Evolutionary conservation across 2,797 vertebrate genomes (phyloP).

Genomic region (Poecilia picta): DNA sequence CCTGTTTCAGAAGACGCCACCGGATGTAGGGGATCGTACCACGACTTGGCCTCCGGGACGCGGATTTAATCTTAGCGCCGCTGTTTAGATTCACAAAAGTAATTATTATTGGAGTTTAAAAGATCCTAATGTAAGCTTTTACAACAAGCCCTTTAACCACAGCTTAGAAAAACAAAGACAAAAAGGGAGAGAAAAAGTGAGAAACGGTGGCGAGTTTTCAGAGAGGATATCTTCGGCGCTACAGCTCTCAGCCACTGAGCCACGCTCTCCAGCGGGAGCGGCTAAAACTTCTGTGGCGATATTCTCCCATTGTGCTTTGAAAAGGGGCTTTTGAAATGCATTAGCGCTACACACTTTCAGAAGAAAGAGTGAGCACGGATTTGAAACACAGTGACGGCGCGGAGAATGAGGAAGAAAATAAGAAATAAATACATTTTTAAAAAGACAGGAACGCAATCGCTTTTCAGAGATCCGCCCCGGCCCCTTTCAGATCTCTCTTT

Average conservation of each 20-base stretch:
- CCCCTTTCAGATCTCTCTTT: constrained; percentile 68
- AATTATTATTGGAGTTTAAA: constrained; percentile 61
- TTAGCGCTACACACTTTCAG: constrained; percentile 79
- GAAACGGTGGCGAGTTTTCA: constrained; percentile 60
- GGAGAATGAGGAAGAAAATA: constrained; percentile 50
- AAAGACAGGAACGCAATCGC: constrained; percentile 69
- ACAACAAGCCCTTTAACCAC: constrained; percentile 62
- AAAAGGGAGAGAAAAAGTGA: constrained; percentile 23
- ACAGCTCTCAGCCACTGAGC: constrained; percentile 73
- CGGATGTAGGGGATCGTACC: constrained; percentile 13
- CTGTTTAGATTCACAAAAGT: constrained; percentile 56
- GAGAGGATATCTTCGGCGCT: constrained; percentile 57
- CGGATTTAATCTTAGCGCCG: constrained; percentile 12
- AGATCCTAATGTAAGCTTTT: constrained; percentile 64
- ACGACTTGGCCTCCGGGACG: constrained; percentile 19
- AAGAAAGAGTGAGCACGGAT: constrained; percentile 83
- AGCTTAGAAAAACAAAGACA: constrained; percentile 35
- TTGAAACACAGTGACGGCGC: constrained; percentile 74
- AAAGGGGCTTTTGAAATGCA: constrained; percentile 83
- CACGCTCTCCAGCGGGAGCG: constrained; percentile 73
- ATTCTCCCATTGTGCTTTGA: constrained; percentile 77
- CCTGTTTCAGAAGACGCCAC: constrained; percentile 17
- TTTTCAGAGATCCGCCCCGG: constrained; percentile 62
- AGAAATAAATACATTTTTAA: constrained; percentile 42
- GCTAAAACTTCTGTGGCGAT: constrained; percentile 79